Evolutionary conservation across 64 coral and sea anemone species (phyloP), one percentile per base, ranked within the genome.

Genomic region (Acropora tenuis): DNA sequence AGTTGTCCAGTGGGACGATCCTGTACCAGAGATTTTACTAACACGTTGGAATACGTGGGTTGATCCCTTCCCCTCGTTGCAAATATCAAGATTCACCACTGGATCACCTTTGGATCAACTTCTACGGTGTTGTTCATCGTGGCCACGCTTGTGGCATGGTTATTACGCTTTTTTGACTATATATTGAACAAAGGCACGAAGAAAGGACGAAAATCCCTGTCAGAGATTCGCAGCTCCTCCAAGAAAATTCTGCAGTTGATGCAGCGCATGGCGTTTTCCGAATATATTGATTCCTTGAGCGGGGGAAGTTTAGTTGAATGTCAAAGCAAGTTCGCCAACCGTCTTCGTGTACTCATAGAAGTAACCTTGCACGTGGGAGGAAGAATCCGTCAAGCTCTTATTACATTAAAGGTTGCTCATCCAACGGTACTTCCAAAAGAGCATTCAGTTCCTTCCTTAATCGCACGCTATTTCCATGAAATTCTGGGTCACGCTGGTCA

Each of bases 1-100:
- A 46, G 69, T 13, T 15, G 5, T 78, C 18, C 41, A 50, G 8
- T 94, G 92, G 92, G 86, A 94, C 72, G 84, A 89, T 3, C 16
- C 43, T 47, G 75, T 90, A 53, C 69, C 81, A 12, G 50, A 76
- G 41, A 18, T 57, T 78, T 68, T 67, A 45, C 50, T 63, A 15
- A 72, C n/a, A 43, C 68, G 41, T 8, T 92, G 79, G 80, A 68
- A 59, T 41, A 82, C 18, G 2, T 92, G 80, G 90, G 6, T 46
- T 20, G 20, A 86, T 72, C 48, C 6, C 80, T 92, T 5, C 50
- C 50, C 2, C 48, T 47, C 40, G 16, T 92, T 49, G 68, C 57
- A 69, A 45, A 80, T 41, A 73, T 92, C 59, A 47, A 71, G 43
- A 80, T 90, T n/a, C 88, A 5, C 5, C 52, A 9, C 5, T 55